Evolutionary conservation across 2,113 vertebrate species (phyloP).

Genomic region (Platycercus adscitus): DNA sequence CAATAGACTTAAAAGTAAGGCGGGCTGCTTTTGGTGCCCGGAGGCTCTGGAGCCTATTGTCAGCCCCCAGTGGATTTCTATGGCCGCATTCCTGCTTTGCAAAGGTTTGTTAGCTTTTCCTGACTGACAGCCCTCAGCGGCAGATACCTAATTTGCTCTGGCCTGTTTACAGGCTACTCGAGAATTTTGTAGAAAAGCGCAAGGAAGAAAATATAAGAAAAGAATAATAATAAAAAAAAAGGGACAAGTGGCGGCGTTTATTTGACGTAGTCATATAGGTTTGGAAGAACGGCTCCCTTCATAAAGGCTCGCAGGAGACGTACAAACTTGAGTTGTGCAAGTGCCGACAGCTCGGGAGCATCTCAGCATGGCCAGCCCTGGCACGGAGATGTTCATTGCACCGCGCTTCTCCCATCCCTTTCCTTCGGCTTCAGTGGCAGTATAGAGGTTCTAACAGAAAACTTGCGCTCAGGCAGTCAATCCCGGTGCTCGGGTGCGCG

Average conservation of each 20-base stretch:
- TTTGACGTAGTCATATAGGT: constrained; percentile 43
- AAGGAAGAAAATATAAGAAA: background rate
- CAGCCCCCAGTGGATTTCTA: constrained; percentile 67
- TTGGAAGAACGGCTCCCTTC: constrained; percentile 17
- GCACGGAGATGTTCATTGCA: background rate
- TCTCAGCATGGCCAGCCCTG: background rate
- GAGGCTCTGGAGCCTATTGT: constrained; percentile 74
- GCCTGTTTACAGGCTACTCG: constrained; percentile 62
- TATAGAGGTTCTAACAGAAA: background rate
- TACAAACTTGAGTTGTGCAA: background rate
- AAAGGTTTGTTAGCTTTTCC: constrained; percentile 84
- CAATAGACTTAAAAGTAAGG: constrained; percentile 80
- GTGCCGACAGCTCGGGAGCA: background rate
- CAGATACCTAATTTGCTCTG: constrained; percentile 51
- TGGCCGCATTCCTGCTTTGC: constrained; percentile 76
- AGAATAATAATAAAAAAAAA: background rate
- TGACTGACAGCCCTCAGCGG: constrained; percentile 71
- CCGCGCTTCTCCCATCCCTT: background rate
- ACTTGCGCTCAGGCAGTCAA: rapidly evolving
- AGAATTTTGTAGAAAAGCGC: constrained; percentile 37
- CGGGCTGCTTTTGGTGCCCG: constrained; percentile 72
- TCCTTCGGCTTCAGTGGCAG: rapidly evolving
- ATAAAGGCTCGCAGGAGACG: constrained; percentile 3
- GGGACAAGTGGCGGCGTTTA: constrained; percentile 18
- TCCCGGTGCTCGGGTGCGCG: background rate